Evolutionary conservation across 1,140 invertebrate genomes (phyloP), one percentile per base, ranked within the genome.

Genomic region (Hypothenemus hampei): DNA sequence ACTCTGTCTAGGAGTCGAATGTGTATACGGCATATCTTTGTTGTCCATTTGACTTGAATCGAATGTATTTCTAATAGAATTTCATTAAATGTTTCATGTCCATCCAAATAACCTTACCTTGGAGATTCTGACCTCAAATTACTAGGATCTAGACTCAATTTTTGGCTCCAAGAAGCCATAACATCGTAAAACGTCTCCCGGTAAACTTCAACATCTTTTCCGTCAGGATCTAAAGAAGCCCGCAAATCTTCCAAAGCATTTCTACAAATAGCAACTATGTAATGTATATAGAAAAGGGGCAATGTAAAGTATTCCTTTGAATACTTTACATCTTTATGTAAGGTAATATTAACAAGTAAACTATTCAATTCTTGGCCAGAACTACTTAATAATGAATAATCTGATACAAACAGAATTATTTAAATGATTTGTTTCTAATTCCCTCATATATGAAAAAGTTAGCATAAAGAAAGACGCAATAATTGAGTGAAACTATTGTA

Each of bases 1-100:
- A 40, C 59, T 61, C 13, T 54, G 39, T 39, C 59, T 57, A 19
- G 59, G 59, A 4, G 59, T 61, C 1, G 59, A 61, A 26, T 61
- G 59, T 21, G 44, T 50, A 23, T 54, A 57, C 16, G 59, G 55
- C n/a, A 58, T 22, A 13, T 52, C 21, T 8, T 45, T 54, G 39
- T 57, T 40, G 23, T 57, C 55, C 3, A 55, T 36, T 37, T 35
- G 21, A 36, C 18, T 19, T 53, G 22, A 39, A 51, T 46, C 53
- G 20, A 40, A 51, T 40, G 46, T 11, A 6, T 22, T 19, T 18
- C 7, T 40, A 10, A 3, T 4, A 39, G 10, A 49, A 49, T 6
- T 3, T 31, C 4, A 4, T 16, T 31, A 37, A 47, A 35, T 0
- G 35, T 13, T 35, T 33, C 4, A 16, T 47, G 13, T n/a, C 3